A percentile compares a stretch with the other conserved stretches of the same genome.
phyloP scores from a whole-genome alignment of 2,797 vertebrate species.

The Semotilus atromaculatus region DNA sequence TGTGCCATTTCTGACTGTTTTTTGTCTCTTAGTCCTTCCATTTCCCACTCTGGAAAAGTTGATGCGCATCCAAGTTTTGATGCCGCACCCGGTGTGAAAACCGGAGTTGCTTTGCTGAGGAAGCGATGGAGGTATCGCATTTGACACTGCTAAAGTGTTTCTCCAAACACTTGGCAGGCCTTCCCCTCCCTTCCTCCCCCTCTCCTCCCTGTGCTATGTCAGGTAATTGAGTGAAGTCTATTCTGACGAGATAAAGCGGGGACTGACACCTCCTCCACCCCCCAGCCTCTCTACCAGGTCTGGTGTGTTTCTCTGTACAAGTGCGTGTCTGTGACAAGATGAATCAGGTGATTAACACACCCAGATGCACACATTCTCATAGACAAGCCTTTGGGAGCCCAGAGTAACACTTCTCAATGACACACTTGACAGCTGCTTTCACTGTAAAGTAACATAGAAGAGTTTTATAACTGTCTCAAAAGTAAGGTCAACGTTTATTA shows the following conservation, averaged over 20 bases:
- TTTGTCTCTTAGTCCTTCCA: constrained; percentile 33
- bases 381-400: constrained; percentile 45
- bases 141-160: constrained; percentile 68
- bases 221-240: constrained; percentile 62
- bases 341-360: constrained; percentile 54
- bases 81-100: constrained; percentile 56
- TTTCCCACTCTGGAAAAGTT: constrained; percentile 57
- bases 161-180: constrained; percentile 64
- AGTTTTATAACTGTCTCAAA: constrained; percentile 41
- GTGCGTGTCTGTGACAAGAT: constrained; percentile 39
- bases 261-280: constrained; percentile 54
- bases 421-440: constrained; percentile 49
- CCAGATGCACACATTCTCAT: constrained; percentile 55
- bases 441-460: constrained; percentile 55
- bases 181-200: constrained; percentile 45
- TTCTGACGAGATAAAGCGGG: constrained; percentile 38
- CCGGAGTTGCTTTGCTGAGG: constrained; percentile 56
- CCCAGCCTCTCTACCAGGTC: constrained; percentile 18
- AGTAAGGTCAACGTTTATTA: constrained; percentile 57
- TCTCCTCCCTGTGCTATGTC: constrained; percentile 50
- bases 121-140: constrained; percentile 60
- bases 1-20: constrained; percentile 44
- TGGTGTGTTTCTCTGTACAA: constrained; percentile 29
- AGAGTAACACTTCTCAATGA: constrained; percentile 56
- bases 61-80: constrained; percentile 58